Conservation (phyloP, 37 sponge, comb jelly and placozoan species). For the Cladorhizidae sp. region DNA sequence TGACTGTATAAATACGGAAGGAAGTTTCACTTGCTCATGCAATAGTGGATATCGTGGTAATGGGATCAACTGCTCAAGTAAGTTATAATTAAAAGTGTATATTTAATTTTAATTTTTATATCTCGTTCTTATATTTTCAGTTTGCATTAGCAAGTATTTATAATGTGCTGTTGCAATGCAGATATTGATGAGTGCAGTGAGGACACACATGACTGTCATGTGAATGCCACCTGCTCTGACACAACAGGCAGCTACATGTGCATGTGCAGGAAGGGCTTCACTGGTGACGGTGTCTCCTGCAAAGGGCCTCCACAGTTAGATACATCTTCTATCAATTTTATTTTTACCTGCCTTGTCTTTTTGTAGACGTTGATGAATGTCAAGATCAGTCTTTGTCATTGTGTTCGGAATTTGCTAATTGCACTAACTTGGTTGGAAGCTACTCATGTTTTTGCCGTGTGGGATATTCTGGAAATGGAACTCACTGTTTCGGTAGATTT, state of each 20-base stretch:
- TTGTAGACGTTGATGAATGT: slow-evolving; percentile 22
- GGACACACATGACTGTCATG: not conserved
- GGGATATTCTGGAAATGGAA: slow-evolving; percentile 39
- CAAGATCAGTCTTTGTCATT: too few species aligned
- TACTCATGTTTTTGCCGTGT: slow-evolving; percentile 39
- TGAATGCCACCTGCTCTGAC: slow-evolving; percentile 16
- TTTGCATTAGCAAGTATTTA: too few species aligned
- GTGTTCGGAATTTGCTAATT: too few species aligned
- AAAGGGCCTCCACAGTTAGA: not conserved
- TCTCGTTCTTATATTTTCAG: too few species aligned
- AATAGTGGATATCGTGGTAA: slow-evolving; percentile 34
- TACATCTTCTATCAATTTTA: too few species aligned
- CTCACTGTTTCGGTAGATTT: slow-evolving; percentile 10
- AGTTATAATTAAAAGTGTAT: too few species aligned
- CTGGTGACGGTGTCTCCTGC: slow-evolving; percentile 11
- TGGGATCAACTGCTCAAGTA: slow-evolving; percentile 33
- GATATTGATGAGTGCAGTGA: slow-evolving; percentile 43
- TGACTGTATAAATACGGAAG: slow-evolving; percentile 25
- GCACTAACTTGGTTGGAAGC: slow-evolving; percentile 38
- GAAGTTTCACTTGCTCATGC: slow-evolving; percentile 37
- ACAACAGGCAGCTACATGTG: slow-evolving; percentile 23
- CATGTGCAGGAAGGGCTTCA: slow-evolving; percentile 30
- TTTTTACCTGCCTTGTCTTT: not conserved
- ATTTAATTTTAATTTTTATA: too few species aligned
- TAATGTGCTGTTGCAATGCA: not conserved